Base-by-base conservation (phyloP, 2,797 vertebrate genomes). In the Dendrocincla tyrannina region DNA sequence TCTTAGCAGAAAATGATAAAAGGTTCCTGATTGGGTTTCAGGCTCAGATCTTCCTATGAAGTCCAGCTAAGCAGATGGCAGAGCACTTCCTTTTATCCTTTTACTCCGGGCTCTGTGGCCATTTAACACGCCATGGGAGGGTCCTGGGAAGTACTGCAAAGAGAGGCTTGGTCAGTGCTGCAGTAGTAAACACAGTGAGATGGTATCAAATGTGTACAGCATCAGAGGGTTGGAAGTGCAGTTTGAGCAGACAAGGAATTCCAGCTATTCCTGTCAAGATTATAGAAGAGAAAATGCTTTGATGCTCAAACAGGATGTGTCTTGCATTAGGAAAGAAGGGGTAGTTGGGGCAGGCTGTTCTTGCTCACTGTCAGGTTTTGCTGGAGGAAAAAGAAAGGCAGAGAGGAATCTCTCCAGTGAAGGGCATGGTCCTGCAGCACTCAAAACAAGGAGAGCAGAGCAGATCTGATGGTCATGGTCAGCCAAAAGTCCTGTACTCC, bases 1-100 rank as follows among this genome's bases (percentile, higher is more conserved):
- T 91, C 74, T 84, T 91, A 75, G 73, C 60, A 88, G 76, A 70
- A 91, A 76, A 93, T 68, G 67, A n/a, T 89, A 15, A 78, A 87
- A 81, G 39, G 24, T 67, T 94, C 47, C 55, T 59, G 67, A 35
- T 3, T 79, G 83, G 59, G 76, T 90, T 94, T 91, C 33, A 37
- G 24, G 42, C 78, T 73, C 66, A 81, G 55, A 59, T 78, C 72
- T 88, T 81, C 41, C 56, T 83, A 1, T 24, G 53, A 94, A 63
- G 60, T 79, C 44, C 72, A 77, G 82, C 62, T 62, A 60, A 81
- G 62, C 84, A 86, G 89, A 67, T 90, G 88, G 73, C 3, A 1
- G 69, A 88, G 27, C 33, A 24, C 37, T 93, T 82, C 33, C 42
- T 94, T 94, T 91, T 69, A 70, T 91, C 74, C n/a, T 69, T 78